Evolutionary conservation across 2,113 vertebrate genomes (phyloP), one percentile per base, ranked within the genome.

Genomic region (Scomber scombrus): DNA sequence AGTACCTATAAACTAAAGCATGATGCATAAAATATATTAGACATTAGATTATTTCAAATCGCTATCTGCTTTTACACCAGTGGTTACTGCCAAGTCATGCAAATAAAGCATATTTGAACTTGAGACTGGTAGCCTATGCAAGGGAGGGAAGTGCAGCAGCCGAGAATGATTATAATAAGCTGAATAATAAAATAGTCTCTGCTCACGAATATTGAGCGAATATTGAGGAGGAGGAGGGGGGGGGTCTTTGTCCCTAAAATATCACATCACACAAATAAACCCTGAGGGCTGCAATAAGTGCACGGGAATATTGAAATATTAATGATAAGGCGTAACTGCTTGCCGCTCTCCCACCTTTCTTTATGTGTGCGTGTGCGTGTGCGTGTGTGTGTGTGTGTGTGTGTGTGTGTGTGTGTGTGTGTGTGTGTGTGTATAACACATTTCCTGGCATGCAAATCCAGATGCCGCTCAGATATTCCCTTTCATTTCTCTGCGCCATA

Each of bases 251-350:
- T 46, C 57, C 52, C 56, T 75, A 52, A 85, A 87, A 85, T 87
- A 89, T 78, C 60, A 72, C 58, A 82, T 84, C 80, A 62, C 43
- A 55, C 68, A 88, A 78, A 90, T 45, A 75, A 82, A 84, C 64
- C 80, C 69, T 51, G 61, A 73, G 60, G 70, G 57, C 57, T 58
- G 47, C 45, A 55, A 82, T 85, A 77, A 82, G 73, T 64, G 78
- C 75, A 40, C 45, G 57, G 56, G 50, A n/a, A 45, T 49, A 67
- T 62, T 91, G 69, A 84, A 91, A 86, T 85, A 85, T 90, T 85
- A 91, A 85, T 74, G 54, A 69, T 40, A 60, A 75, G 75, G 76
- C 65, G 66, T 63, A 74, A 78, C 71, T n/a, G 73, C 61, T 64
- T 84, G 60, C 74, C 75, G 50, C 23, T 79, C 55, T 74, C 76